Percentiles rank a stretch among this genome's conserved stretches.
These are phyloP conservation scores for Oreochromis mossambicus DNA, from an alignment of 2,797 vertebrate species.

Conservation along the genomic window DNA sequence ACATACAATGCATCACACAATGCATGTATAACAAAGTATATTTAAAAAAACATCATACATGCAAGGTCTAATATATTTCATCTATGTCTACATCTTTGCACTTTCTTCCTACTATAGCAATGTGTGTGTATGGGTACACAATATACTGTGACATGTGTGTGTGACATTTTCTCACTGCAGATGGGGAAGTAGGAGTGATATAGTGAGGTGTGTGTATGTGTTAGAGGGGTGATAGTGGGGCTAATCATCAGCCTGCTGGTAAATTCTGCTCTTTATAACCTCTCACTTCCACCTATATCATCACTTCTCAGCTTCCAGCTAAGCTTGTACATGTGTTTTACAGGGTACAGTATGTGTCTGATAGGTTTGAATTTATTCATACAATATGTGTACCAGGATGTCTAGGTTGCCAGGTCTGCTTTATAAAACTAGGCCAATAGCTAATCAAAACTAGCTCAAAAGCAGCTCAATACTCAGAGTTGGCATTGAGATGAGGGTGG, in stretches of 20 bases:
- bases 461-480: background rate
- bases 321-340: constrained; percentile 38
- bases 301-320: constrained; percentile 52
- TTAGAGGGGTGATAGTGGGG: constrained; percentile 31
- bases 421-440: background rate
- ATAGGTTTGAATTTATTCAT: background rate
- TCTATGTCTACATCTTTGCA: background rate
- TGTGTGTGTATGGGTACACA: background rate
- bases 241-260: constrained; percentile 53
- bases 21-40: background rate
- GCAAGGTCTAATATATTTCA: background rate
- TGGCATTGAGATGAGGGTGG: background rate
- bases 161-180: constrained; percentile 46
- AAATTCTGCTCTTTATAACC: constrained; percentile 53
- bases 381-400: background rate
- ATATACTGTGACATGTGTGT: background rate
- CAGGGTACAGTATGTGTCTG: constrained; percentile 7
- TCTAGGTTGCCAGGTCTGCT: background rate
- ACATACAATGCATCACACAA: background rate
- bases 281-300: constrained; percentile 53
- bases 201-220: constrained; percentile 45
- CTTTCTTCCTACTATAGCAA: background rate
- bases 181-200: constrained; percentile 55
- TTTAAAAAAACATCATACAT: background rate
- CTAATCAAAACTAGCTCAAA: background rate